Evolutionary conservation across 1,140 invertebrate species (phyloP), one percentile per base, ranked within the genome.

Genomic region (Hylaeus anthracinus): DNA sequence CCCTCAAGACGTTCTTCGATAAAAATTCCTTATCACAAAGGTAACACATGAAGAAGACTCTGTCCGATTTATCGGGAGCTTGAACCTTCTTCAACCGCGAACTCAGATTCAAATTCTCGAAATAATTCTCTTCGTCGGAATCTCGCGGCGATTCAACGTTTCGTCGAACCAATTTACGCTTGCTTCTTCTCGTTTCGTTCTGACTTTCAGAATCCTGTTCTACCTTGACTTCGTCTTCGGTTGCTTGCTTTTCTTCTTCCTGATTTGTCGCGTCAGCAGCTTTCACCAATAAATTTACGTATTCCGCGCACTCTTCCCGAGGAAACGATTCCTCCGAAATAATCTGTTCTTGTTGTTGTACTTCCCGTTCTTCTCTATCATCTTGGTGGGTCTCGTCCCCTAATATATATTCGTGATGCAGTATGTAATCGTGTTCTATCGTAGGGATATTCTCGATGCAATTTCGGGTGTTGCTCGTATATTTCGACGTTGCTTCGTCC

Each of bases 71-170:
- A 15, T 91, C 90, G 0, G 48, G 66, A 5, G 73, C 78, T 56
- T 92, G 89, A 4, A 74, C 81, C 51, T 88, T 87, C 58, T 90
- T 93, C 39, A 93, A 71, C 82, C 92, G 82, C 5, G 90, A 93
- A 81, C 92, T 93, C 1, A 94, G 79, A 81, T 93, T 93, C 12
- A 94, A 69, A 86, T 94, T 93, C 72, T 93, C 92, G 61, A 93
- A 94, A 81, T 94, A 93, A 82, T 90, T 93, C 15, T 92, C 92
- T 53, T 93, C 92, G 37, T 92, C 90, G 1, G 89, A 91, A 73
- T 87, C 86, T 41, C 85, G 85, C 6, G 88, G 87, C 2, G 85
- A 65, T 43, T 48, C 61, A 0, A 72, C 45, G 15, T 53, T 86
- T 8, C 72, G 66, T 51, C 84, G 79, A 12, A 56, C 53, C 5